A percentile compares a stretch with the other conserved stretches of the same genome.
phyloP scores from a whole-genome alignment of 1,140 invertebrate genomes.

The Pygmarrhopalites habei region DNA sequence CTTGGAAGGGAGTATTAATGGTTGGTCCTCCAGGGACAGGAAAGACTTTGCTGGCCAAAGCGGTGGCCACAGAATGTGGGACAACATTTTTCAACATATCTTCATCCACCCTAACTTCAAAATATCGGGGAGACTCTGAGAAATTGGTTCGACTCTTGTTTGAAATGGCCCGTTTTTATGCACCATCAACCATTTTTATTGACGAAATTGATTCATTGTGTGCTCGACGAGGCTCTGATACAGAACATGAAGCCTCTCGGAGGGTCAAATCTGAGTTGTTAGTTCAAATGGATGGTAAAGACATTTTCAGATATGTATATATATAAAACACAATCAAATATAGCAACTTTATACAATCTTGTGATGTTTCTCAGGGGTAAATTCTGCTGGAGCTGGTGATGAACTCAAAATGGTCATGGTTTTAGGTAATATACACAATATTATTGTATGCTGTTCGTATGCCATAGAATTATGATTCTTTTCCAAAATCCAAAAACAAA shows the following conservation, averaged over 20 bases:
- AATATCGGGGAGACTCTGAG: conserved; percentile 97
- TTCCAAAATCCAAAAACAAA: too few species aligned
- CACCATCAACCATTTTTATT: conserved; percentile 98
- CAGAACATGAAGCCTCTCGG: conserved; percentile 95
- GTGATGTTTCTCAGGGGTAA: too few species aligned
- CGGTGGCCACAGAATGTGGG: conserved; percentile 97
- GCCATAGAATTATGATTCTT: too few species aligned
- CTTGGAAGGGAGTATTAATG: conserved; percentile 94
- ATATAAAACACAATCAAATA: too few species aligned
- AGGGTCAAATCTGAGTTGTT: conserved; percentile 96
- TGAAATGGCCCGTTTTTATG: conserved; percentile 99
- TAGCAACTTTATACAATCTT: too few species aligned
- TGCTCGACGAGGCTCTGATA: conserved; percentile 88
- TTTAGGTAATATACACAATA: too few species aligned
- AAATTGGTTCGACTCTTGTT: conserved; percentile 95
- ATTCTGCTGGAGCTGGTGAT: conserved; percentile 49
- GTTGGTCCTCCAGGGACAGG: conserved; percentile 90
- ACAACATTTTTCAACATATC: conserved; percentile 99
- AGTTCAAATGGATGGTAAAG: conserved; percentile 99
- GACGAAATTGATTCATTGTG: conserved; percentile 99
- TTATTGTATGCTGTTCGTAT: too few species aligned
- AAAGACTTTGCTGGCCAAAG: conserved; percentile 98
- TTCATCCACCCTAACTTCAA: conserved; percentile 92
- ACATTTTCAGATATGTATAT: too few species aligned
- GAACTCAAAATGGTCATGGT: conserved; percentile 85